Conservation (phyloP, 1,140 invertebrate species). For the Varroa destructor region DNA sequence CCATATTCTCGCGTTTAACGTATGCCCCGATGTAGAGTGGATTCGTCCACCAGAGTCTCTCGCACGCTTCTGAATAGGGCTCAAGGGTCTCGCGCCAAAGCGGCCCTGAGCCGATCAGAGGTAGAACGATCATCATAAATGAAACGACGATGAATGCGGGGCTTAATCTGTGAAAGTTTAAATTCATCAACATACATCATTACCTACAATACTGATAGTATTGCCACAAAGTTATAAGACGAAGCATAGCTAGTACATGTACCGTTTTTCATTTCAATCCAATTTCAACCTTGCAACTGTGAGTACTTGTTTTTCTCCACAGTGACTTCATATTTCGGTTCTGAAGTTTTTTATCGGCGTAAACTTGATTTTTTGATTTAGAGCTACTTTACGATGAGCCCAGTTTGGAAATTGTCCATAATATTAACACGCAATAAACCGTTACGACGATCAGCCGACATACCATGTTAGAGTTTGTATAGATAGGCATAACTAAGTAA, state of each 20-base stretch:
- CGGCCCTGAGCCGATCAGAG: slow-evolving; percentile 33
- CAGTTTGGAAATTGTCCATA: too few species aligned
- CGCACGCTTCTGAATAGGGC: slow-evolving; percentile 31
- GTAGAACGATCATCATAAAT: slow-evolving; percentile 29
- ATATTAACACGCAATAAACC: too few species aligned
- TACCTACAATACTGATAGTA: neutral
- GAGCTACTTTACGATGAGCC: too few species aligned
- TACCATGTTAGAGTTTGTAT: too few species aligned
- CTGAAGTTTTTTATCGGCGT: too few species aligned
- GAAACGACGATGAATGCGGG: slow-evolving; percentile 19
- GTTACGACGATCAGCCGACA: too few species aligned
- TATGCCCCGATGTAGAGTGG: slow-evolving; percentile 32
- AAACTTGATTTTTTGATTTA: too few species aligned
- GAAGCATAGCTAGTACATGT: neutral
- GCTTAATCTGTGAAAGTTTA: neutral
- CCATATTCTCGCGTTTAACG: slow-evolving; percentile 21
- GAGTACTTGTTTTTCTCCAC: too few species aligned
- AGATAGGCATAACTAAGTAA: too few species aligned
- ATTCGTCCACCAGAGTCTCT: slow-evolving; percentile 36
- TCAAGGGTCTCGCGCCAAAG: slow-evolving; percentile 34
- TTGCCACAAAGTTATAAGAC: neutral
- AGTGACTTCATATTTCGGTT: too few species aligned
- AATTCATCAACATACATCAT: neutral
- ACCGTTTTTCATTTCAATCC: neutral
- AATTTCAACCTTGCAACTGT: too few species aligned